phyloP scores from a whole-genome alignment of 1,140 invertebrate genomes.

The Sogatella furcifera region DNA sequence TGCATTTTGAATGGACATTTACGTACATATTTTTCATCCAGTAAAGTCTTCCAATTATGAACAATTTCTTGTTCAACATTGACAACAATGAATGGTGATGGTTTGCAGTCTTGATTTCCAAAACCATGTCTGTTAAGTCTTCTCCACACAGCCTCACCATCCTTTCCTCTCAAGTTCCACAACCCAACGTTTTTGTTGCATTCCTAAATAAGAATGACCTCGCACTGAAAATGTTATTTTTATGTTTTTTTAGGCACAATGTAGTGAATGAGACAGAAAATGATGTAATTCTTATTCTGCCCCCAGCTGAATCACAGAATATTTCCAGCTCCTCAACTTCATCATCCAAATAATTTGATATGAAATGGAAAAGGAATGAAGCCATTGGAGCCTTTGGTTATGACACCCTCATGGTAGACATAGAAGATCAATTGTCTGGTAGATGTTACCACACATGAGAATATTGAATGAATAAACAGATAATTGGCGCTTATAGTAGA shows the following conservation, averaged over 20 bases:
- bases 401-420: conserved; percentile 19
- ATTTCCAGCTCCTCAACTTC: conserved; percentile 4
- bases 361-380: conserved; percentile 9
- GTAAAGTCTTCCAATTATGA: conserved; percentile 11
- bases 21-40: conserved; percentile 3
- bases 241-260: not conserved
- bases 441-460: conserved; percentile 19
- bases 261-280: conserved; percentile 10
- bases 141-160: not conserved
- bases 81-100: conserved; percentile 4
- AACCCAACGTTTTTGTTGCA: not conserved
- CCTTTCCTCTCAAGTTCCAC: not conserved
- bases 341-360: not conserved
- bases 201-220: conserved; percentile 9
- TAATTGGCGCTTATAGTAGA: conserved; percentile 25
- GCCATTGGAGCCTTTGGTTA: conserved; percentile 8
- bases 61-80: conserved; percentile 8
- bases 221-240: conserved; percentile 3
- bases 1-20: conserved; percentile 14
- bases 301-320: conserved; percentile 20
- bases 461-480: conserved; percentile 24
- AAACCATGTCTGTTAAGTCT: not conserved
- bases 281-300: conserved; percentile 19
- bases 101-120: not conserved
- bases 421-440: conserved; percentile 18